Evolutionary conservation across 1,140 invertebrate species (phyloP).

Genomic region (silkworm (Bombyx mori)): DNA sequence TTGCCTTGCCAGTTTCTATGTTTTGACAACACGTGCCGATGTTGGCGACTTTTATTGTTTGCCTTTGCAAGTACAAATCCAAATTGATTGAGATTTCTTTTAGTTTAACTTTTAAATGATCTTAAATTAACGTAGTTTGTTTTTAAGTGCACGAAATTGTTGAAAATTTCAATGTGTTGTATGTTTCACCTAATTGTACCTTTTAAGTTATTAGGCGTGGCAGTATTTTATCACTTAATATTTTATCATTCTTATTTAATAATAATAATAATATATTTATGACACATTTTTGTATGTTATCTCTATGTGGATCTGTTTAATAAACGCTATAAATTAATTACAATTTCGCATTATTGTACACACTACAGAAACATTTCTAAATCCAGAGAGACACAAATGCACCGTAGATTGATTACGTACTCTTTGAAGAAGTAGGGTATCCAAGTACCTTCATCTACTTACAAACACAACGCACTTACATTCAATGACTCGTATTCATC

Average conservation of each 20-base stretch:
- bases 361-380: slow-evolving; percentile 24
- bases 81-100: slow-evolving; percentile 65
- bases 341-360: slow-evolving; percentile 65
- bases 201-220: slow-evolving; percentile 59
- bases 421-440: background rate
- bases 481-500: slow-evolving; percentile 21
- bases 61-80: slow-evolving; percentile 66
- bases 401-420: no score
- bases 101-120: slow-evolving; percentile 65
- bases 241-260: slow-evolving; percentile 52
- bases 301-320: slow-evolving; percentile 66
- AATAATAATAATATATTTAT: slow-evolving; percentile 42
- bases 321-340: slow-evolving; percentile 64
- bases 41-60: slow-evolving; percentile 55
- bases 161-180: slow-evolving; percentile 64
- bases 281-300: slow-evolving; percentile 62
- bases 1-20: slow-evolving; percentile 69
- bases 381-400: no score
- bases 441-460: slow-evolving; percentile 10
- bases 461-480: slow-evolving; percentile 25
- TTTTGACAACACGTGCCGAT: slow-evolving; percentile 62
- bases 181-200: slow-evolving; percentile 64
- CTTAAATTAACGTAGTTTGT: slow-evolving; percentile 55
- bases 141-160: slow-evolving; percentile 67
- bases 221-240: slow-evolving; percentile 63